A percentile compares a stretch with the other conserved stretches of the same genome.
Evolutionary conservation across 2,113 vertebrate species (phyloP).

Genomic region (Oncorhynchus kisutch): DNA sequence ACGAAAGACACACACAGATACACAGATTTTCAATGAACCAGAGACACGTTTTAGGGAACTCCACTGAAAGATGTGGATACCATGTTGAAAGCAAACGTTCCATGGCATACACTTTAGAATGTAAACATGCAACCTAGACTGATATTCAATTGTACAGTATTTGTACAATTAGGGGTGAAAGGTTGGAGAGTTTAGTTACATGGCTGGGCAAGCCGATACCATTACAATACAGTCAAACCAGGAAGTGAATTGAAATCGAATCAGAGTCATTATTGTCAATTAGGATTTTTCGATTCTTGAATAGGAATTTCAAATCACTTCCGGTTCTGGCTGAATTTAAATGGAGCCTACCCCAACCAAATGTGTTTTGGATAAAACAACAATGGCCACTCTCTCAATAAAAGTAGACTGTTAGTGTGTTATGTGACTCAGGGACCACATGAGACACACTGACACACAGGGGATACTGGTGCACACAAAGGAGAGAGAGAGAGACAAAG

Average conservation of each 20-base stretch:
- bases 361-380: conserved; percentile 2
- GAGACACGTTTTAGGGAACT: neutral
- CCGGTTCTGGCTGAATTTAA: too few species aligned
- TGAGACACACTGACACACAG: neutral
- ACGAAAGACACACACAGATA: neutral
- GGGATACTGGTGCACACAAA: neutral
- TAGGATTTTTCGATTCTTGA: neutral
- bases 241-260: too few species aligned
- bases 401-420: neutral
- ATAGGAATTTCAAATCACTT: neutral
- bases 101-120: neutral
- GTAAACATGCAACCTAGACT: neutral
- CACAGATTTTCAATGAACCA: neutral
- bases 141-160: neutral
- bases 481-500: neutral
- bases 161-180: neutral
- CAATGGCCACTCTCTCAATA: neutral
- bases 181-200: too few species aligned
- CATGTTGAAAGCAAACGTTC: neutral
- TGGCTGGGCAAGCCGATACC: too few species aligned
- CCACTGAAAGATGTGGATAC: too few species aligned
- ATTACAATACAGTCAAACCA: too few species aligned
- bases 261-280: neutral
- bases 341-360: too few species aligned
- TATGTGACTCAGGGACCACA: neutral